Base-by-base conservation (phyloP, 2,888 invertebrate genomes). In the Ormyrus rosae region DNA sequence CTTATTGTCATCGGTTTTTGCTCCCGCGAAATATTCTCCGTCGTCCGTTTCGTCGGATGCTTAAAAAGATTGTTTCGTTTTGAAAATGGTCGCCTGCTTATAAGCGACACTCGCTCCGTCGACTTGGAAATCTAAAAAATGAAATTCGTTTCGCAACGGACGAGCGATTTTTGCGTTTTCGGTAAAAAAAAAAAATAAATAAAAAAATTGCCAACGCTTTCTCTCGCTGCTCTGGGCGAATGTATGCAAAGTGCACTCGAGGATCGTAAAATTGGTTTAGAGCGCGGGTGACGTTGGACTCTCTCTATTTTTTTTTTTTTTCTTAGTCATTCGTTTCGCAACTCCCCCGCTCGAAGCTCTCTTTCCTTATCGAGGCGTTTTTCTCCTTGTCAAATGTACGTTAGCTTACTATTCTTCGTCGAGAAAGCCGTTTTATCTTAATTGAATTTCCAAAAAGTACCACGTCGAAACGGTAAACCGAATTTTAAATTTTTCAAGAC, bases 221-320 rank as follows among this genome's bases (percentile, higher is more conserved):
- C 73, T 64, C 64, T 13, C 19, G 6, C 13, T 2, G 3, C 45
- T n/a, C 46, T 5, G 19, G 50, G n/a, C 45, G 50, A 61, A 19
- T 19, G 46, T 73, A 73, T 73, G 64, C 72, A 73, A 73, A 73
- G 13, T 46, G 13, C 13, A 13, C 19, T 19, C 19, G 19, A 10
- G 10, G 64, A 45, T 61, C 60, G 50, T 73, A 45, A 73, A 73
- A 73, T 73, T 73, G 46, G 55, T 63, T 6, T 48, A 2, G 46
- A 11, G 10, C 68, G 11, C 19, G 48, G 34, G 11, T 11, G 19
- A 53, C 34, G 34, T 5, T 34, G 10, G 34, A 46, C 34, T 60
- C 11, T 11, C 60, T 60, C 9, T 13, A 11, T 65, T 48, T 50
- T 34, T 19, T 10, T 63, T 50, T 13, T 50, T 50, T 51, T 50